phyloP scores from a whole-genome alignment of 2,888 invertebrate genomes.

The Morpho deidamia region DNA sequence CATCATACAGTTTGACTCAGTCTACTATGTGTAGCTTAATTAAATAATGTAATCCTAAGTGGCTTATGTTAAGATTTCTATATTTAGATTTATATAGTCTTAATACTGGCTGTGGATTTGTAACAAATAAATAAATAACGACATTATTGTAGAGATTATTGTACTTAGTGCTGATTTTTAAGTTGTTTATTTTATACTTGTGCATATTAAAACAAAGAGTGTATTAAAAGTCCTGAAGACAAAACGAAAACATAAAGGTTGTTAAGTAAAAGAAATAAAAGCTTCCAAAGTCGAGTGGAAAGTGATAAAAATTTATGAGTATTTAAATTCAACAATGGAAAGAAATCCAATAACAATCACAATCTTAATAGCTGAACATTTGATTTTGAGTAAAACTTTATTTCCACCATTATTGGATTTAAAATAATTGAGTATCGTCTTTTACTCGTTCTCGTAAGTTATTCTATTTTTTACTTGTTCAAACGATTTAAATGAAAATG shows the following conservation, averaged over 20 bases:
- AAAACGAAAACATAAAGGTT: neutral
- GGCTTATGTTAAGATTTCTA: no score
- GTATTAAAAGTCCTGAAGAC: no score
- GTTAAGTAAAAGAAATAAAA: conserved; percentile 13
- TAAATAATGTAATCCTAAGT: no score
- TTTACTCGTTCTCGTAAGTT: neutral
- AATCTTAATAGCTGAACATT: conserved; percentile 21
- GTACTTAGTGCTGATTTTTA: no score
- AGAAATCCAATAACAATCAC: conserved; percentile 34
- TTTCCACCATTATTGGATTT: conserved; percentile 17
- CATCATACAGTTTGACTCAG: no score
- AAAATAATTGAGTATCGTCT: conserved; percentile 18
- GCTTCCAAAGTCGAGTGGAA: conserved; percentile 12
- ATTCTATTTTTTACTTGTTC: no score
- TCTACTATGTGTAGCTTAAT: no score
- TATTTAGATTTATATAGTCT: no score
- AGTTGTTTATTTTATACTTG: neutral
- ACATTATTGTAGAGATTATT: no score
- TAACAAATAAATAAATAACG: no score
- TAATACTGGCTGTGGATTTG: no score
- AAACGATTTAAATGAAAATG: no score
- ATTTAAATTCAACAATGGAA: conserved; percentile 30
- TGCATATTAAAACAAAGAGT: neutral
- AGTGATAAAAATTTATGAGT: conserved; percentile 34
- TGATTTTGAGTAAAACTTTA: conserved; percentile 20